A percentile compares a stretch with the other conserved stretches of the same genome.
These are phyloP conservation scores for Glareola pratincola DNA, from an alignment of 2,113 vertebrate genomes.

Conservation along the genomic window DNA sequence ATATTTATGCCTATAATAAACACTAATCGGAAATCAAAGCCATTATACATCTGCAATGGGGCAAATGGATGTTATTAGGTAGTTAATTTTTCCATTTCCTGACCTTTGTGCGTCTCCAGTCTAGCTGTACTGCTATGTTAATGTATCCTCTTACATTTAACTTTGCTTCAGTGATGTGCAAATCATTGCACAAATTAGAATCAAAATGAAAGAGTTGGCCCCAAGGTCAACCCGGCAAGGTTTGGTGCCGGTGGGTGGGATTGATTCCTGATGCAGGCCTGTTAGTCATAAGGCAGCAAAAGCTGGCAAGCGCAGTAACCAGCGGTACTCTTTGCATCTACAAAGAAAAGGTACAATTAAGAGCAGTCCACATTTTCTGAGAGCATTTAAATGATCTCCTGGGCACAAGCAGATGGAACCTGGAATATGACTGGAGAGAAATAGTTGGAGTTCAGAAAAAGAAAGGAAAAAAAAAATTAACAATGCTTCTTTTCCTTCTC, in stretches of 20 bases:
- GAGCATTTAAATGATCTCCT: neutral
- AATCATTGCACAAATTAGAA: slow-evolving; percentile 19
- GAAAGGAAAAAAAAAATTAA: neutral
- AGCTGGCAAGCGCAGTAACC: neutral
- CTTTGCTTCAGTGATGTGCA: slow-evolving; percentile 11
- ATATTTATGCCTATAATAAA: neutral
- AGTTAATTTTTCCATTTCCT: slow-evolving; percentile 6
- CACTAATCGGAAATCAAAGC: neutral
- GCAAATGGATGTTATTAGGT: neutral
- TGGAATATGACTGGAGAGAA: neutral
- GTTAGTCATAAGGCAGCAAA: neutral
- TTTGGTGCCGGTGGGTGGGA: neutral
- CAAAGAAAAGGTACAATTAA: neutral
- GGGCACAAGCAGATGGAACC: neutral
- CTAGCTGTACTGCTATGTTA: neutral
- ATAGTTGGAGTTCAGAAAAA: neutral
- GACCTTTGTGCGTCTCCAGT: neutral
- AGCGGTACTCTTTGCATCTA: neutral
- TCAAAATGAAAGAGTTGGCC: slow-evolving; percentile 7
- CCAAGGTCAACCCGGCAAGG: neutral
- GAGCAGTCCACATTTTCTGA: neutral
- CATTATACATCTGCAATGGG: neutral
- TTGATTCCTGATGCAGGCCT: neutral
- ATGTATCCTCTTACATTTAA: slow-evolving; percentile 20
- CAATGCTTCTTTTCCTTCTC: neutral